phyloP scores from a whole-genome alignment of 2,113 vertebrate genomes.

The Carettochelys insculpta region DNA sequence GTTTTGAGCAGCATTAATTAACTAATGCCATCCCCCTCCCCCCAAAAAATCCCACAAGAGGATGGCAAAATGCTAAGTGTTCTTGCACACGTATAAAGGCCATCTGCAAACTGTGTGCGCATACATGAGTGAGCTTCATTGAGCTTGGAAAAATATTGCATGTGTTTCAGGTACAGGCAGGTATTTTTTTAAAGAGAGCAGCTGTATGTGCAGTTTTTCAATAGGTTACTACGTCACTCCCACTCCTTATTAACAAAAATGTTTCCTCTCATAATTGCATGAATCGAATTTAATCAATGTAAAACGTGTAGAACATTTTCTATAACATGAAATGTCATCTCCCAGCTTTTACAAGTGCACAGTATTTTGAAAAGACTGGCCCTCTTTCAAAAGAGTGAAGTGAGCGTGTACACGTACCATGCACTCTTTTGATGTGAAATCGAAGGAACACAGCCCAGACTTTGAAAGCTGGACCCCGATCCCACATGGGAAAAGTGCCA shows the following conservation, averaged over 20 bases:
- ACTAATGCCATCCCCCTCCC: neutral
- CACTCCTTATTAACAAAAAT: neutral
- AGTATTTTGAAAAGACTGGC: no score
- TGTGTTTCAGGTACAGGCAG: neutral
- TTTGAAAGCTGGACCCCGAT: no score
- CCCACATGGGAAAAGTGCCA: no score
- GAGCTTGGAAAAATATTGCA: neutral
- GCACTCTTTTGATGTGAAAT: no score
- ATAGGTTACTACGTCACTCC: neutral
- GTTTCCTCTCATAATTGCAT: neutral
- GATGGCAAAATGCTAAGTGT: neutral
- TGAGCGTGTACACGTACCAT: no score
- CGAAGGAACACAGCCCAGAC: no score
- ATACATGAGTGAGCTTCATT: neutral
- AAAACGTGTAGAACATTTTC: neutral
- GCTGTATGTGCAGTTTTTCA: neutral
- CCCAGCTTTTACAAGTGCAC: no score
- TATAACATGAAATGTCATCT: neutral
- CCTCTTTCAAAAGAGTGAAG: no score
- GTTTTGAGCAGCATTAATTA: neutral
- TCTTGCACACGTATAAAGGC: neutral
- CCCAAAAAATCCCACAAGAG: neutral
- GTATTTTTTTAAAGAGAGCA: neutral
- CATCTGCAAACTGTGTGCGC: neutral
- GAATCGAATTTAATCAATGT: neutral